Evolutionary conservation across 2,888 invertebrate genomes (phyloP), one percentile per base, ranked within the genome.

Genomic region (Harpalus rufipes): DNA sequence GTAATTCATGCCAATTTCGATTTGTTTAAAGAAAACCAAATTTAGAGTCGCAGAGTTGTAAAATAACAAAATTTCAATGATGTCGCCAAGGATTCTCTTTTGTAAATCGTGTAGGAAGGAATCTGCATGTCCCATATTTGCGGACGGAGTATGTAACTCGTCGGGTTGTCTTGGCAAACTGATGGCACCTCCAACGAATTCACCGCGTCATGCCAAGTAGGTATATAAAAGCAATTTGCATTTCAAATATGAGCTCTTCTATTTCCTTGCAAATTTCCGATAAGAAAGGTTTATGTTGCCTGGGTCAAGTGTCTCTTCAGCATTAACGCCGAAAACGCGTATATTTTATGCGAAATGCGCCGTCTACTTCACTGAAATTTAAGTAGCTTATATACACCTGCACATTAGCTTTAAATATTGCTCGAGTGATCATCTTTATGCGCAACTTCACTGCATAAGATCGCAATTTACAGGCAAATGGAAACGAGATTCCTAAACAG

Each of bases 171-270:
- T 51, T 10, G 44, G 44, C 2, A 51, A 51, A 51, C 44, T 51
- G 44, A 51, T 51, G 44, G 44, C 44, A 51, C 44, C 44, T 51
- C 44, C 44, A 51, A 6, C 44, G 44, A 51, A 51, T 51, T 51
- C 44, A 51, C 44, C 44, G 10, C 44, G 44, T 68, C 76, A 76
- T 51, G 76, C 21, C 44, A 76, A 76, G 76, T 79, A 79, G 79
- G 81, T 81, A 81, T 81, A 81, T 81, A 81, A 81, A 81, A 81
- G 65, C 81, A 81, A 81, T 81, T 81, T 81, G 81, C 81, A 81
- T 81, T 65, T 81, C 81, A 81, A 81, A 65, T 81, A 81, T 81
- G 65, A 81, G 65, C 81, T 81, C 63, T 81, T 63, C 63, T 80
- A 80, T 80, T 80, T 63, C 61, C 80, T 81, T 81, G 81, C 81